Base-by-base conservation (phyloP, 2,888 invertebrate species). In the Philopedon plagiatum region DNA sequence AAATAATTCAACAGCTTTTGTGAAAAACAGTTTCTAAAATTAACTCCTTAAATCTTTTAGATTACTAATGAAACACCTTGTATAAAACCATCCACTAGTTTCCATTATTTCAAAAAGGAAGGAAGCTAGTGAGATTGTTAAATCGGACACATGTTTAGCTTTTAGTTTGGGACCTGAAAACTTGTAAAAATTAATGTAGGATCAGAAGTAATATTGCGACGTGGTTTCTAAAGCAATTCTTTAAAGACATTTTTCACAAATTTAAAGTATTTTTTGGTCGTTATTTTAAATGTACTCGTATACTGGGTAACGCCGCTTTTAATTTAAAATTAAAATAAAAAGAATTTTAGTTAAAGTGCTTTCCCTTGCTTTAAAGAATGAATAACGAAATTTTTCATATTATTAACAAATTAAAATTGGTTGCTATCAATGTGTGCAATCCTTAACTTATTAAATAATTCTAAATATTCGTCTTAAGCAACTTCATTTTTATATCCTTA, bases 161-260 rank as follows among this genome's bases (percentile, higher is more conserved):
- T 65, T 57, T 65, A 56, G 57, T 39, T 19, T 41, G 57, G 41
- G 56, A 65, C 72, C 75, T 70, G 60, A 73, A 54, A 60, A 62
- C 67, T 49, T 60, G 44, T 61, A 65, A 51, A 26, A 11, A 54
- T 5, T 54, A 8, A 18, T 18, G 51, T 18, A 29, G 5, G 11
- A 29, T 54, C 9, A 54, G 29, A 26, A 19, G 3, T 44, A 9
- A 1, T 23, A 7, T 54, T 54, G 29, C 29, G 15, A 1, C 29
- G 7, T 7, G 13, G 18, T 13, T 13, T 51, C 3, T 26, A 51
- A 26, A 1, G 19, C 51, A 26, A 44, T 44, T 44, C 21, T 19
- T 19, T 9, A 8, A 19, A 11, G 44, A 23, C 8, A n/a, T 44
- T 18, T 9, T 1, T n/a, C 13, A 19, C 2, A 46, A 23, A n/a